Evolutionary conservation across 2,888 invertebrate genomes (phyloP).

Genomic region (Antitype chi): DNA sequence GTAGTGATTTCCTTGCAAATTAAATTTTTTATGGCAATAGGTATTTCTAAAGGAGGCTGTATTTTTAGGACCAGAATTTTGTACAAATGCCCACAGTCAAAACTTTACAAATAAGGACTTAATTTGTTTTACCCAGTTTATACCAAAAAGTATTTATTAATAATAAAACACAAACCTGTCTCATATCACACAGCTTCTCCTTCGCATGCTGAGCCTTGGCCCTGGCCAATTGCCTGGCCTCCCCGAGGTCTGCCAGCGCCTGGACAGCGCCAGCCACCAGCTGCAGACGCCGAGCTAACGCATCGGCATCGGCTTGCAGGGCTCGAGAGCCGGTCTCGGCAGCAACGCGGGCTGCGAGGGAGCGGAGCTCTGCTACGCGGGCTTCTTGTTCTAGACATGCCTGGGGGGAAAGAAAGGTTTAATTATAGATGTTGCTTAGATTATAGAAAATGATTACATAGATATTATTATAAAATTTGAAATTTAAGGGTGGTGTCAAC

Average conservation of each 20-base stretch:
- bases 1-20: neutral
- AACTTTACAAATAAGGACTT: neutral
- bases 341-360: slow-evolving; percentile 94
- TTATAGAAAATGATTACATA: too few species aligned
- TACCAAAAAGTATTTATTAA: too few species aligned
- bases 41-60: neutral
- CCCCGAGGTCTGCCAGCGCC: slow-evolving; percentile 94
- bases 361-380: slow-evolving; percentile 93
- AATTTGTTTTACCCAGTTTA: neutral
- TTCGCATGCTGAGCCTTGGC: slow-evolving; percentile 91
- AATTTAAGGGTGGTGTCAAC: slow-evolving; percentile 27
- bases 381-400: slow-evolving; percentile 94
- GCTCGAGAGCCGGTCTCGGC: slow-evolving; percentile 94
- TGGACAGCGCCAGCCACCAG: slow-evolving; percentile 94
- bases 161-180: slow-evolving; percentile 91
- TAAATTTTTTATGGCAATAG: neutral
- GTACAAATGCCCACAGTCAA: neutral
- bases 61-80: neutral
- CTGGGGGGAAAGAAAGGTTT: slow-evolving; percentile 82
- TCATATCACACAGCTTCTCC: slow-evolving; percentile 93
- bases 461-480: too few species aligned
- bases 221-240: slow-evolving; percentile 92
- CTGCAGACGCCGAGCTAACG: slow-evolving; percentile 93
- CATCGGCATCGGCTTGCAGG: slow-evolving; percentile 94
- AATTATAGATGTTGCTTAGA: neutral